Evolutionary conservation across 2,113 vertebrate genomes (phyloP).

Genomic region (Phylloscopus whistleri): DNA sequence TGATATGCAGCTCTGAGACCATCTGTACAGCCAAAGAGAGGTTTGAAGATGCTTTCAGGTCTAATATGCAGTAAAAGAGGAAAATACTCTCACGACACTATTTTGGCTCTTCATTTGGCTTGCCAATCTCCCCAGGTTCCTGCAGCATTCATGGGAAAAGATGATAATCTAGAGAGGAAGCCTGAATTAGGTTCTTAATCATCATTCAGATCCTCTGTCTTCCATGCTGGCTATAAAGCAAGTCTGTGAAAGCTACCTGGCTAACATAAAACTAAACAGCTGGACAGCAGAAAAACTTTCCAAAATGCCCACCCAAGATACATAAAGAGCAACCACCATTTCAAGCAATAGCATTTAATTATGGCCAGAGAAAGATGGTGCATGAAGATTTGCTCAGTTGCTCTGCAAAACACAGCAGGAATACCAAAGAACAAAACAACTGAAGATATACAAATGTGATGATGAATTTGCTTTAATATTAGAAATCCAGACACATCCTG

Average conservation of each 20-base stretch:
- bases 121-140: background rate
- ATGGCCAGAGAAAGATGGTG: background rate
- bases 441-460: background rate
- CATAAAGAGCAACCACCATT: background rate
- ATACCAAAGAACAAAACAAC: background rate
- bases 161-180: background rate
- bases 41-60: background rate
- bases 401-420: background rate
- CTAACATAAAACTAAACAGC: background rate
- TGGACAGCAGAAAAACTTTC: background rate
- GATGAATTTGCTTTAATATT: background rate
- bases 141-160: background rate
- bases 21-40: background rate
- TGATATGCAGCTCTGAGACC: background rate
- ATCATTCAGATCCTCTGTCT: background rate
- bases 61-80: background rate
- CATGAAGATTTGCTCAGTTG: background rate
- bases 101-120: background rate
- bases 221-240: background rate
- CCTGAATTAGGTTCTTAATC: background rate
- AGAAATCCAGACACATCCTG: background rate
- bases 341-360: background rate
- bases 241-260: background rate
- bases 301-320: background rate
- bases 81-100: background rate